Conservation (phyloP, 2,888 invertebrate species). For the Blastobasis lacticolella region DNA sequence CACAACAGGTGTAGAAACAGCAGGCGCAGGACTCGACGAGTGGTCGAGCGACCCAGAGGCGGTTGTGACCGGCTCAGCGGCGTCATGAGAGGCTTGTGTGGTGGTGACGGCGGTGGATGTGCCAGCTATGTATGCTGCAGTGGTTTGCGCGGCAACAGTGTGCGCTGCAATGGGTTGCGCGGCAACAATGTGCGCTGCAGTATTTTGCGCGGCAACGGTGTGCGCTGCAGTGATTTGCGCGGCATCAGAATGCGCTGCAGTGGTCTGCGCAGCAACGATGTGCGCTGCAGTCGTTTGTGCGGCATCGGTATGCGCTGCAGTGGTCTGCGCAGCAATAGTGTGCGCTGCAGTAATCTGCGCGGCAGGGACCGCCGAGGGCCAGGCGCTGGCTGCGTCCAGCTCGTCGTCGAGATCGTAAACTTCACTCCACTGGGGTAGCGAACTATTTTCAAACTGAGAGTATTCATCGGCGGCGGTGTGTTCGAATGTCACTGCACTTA, state of each 20-base stretch:
- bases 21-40: neutral
- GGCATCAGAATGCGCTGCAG: too few species aligned
- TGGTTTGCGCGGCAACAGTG: neutral
- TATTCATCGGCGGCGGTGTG: too few species aligned
- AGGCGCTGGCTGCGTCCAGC: too few species aligned
- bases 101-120: neutral
- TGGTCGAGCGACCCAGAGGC: too few species aligned
- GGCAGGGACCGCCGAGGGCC: too few species aligned
- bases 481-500: too few species aligned
- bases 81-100: neutral
- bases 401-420: too few species aligned
- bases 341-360: too few species aligned
- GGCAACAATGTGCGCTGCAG: neutral
- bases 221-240: too few species aligned
- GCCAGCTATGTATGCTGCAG: neutral
- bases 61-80: neutral
- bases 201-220: neutral
- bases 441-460: too few species aligned
- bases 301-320: neutral
- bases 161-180: neutral
- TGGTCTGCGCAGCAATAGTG: neutral
- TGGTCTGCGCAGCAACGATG: neutral
- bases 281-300: neutral
- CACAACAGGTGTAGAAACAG: neutral
- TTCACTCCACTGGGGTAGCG: too few species aligned